phyloP scores from a whole-genome alignment of 2,113 vertebrate species.

The Rafetus swinhoei region DNA sequence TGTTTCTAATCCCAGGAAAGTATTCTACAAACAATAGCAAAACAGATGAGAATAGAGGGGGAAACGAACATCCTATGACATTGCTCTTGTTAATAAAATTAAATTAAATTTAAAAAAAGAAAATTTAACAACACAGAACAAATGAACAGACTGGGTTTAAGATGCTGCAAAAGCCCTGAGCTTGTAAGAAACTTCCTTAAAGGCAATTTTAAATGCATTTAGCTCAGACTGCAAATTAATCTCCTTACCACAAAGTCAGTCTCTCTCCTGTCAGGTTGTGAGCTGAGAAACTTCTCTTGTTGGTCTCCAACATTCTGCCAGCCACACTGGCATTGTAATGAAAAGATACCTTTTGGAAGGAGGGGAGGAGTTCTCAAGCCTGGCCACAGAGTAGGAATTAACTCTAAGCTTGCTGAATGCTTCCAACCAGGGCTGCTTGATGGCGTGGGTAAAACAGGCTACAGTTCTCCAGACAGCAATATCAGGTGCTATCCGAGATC shows the following conservation, averaged over 20 bases:
- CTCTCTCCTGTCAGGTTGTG: constrained; percentile 45
- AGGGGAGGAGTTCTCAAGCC: constrained; percentile 48
- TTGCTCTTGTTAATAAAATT: not conserved
- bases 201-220: constrained; percentile 56
- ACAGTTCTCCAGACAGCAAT: not conserved
- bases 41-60: not conserved
- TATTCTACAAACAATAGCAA: constrained; percentile 34
- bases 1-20: not conserved
- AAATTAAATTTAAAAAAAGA: not conserved
- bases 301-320: constrained; percentile 49
- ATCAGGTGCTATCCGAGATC: not conserved
- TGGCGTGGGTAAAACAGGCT: not conserved
- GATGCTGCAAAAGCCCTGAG: not conserved
- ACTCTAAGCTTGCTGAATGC: constrained; percentile 56
- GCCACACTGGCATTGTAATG: constrained; percentile 39
- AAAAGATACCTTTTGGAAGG: constrained; percentile 61
- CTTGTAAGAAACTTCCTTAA: constrained; percentile 32
- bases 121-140: not conserved
- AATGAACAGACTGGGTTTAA: not conserved
- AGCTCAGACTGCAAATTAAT: constrained; percentile 63
- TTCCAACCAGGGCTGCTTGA: not conserved
- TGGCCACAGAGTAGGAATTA: constrained; percentile 54
- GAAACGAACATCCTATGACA: not conserved
- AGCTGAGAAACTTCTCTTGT: constrained; percentile 46
- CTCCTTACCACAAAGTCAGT: constrained; percentile 57